phyloP scores from a whole-genome alignment of 2,113 vertebrate species.

The Furnarius figulus region DNA sequence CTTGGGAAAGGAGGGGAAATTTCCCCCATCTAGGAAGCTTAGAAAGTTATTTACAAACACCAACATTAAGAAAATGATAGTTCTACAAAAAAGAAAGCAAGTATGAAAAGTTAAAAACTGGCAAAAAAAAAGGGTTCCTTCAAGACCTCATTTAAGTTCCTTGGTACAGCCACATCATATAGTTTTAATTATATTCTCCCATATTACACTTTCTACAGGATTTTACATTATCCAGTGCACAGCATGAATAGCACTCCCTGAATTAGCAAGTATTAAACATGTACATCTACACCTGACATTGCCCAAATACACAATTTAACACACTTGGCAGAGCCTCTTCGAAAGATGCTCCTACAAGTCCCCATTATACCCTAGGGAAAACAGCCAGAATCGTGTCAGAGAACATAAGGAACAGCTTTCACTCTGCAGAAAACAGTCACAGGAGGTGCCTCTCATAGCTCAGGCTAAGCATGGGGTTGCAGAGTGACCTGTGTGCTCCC shows the following conservation, averaged over 20 bases:
- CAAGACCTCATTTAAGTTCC: not conserved
- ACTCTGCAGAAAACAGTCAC: not conserved
- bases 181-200: slow-evolving; percentile 20
- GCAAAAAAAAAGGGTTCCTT: not conserved
- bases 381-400: not conserved
- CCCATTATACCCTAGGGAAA: not conserved
- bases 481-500: not conserved
- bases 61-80: not conserved
- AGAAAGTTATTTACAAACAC: not conserved
- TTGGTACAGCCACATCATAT: not conserved
- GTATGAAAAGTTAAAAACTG: not conserved
- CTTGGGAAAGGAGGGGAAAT: not conserved
- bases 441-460: not conserved
- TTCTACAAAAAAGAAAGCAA: not conserved
- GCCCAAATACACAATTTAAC: not conserved
- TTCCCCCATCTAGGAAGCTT: not conserved
- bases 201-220: slow-evolving; percentile 10
- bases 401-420: not conserved
- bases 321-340: not conserved
- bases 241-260: not conserved
- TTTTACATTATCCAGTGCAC: slow-evolving; percentile 23
- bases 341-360: not conserved
- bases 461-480: accelerated
- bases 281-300: not conserved
- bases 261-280: not conserved